Conservation (phyloP, 2,113 vertebrate species). For the Dipodomys ordii region DNA sequence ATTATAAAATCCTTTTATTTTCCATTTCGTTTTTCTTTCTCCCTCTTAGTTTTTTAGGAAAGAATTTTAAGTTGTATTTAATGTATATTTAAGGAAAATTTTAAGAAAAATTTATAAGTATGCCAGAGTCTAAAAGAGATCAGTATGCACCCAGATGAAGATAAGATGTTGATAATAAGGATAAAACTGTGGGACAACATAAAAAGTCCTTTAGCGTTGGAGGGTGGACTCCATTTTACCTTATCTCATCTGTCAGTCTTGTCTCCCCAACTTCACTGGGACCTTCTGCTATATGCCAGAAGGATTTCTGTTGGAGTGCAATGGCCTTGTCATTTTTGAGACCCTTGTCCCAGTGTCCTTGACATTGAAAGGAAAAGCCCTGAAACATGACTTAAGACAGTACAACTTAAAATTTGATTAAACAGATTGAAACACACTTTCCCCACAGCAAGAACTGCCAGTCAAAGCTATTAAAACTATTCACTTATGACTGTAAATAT, state of each 20-base stretch:
- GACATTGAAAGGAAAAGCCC: not conserved
- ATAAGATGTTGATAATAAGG: not conserved
- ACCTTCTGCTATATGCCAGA: not conserved
- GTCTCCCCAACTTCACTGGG: not conserved
- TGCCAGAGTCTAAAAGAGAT: not conserved
- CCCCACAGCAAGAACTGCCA: not conserved
- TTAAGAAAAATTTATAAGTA: not conserved
- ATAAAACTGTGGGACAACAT: not conserved
- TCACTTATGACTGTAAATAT: not conserved
- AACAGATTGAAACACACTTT: not conserved
- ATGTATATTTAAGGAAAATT: not conserved
- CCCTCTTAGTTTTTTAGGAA: not conserved
- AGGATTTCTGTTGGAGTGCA: not conserved
- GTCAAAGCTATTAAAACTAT: not conserved
- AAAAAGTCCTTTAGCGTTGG: too few species aligned
- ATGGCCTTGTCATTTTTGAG: not conserved
- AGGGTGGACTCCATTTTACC: not conserved
- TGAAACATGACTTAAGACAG: not conserved
- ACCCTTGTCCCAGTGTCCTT: not conserved
- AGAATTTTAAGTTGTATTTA: not conserved
- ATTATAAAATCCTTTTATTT: not conserved
- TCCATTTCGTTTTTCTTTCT: not conserved
- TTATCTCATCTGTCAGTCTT: not conserved
- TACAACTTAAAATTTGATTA: conserved; percentile 1
- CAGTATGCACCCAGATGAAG: not conserved